A percentile compares a stretch with the other conserved stretches of the same genome.
phyloP scores from a whole-genome alignment of 2,888 invertebrate species.

The Dryocosmus kuriphilus region DNA sequence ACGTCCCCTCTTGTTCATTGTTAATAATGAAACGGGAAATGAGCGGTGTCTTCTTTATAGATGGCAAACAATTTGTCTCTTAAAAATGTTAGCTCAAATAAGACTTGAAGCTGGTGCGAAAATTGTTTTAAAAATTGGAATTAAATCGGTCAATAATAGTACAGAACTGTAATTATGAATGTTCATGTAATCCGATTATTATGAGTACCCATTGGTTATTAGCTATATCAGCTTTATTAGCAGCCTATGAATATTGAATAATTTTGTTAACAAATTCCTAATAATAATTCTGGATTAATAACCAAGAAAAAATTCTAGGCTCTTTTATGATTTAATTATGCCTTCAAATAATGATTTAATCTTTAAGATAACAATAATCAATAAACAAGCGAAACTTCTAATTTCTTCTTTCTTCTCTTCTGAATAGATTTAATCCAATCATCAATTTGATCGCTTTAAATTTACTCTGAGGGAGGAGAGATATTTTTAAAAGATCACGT shows the following conservation, averaged over 20 bases:
- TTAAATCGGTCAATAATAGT: background rate
- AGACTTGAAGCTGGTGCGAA: background rate
- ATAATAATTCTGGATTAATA: background rate
- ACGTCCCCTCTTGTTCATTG: background rate
- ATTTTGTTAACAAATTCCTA: no score
- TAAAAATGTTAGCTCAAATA: background rate
- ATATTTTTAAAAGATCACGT: slow-evolving; percentile 24
- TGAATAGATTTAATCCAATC: background rate
- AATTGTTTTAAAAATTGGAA: background rate
- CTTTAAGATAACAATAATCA: background rate
- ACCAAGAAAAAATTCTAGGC: no score
- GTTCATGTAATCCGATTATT: background rate
- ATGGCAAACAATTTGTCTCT: background rate
- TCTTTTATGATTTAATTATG: background rate
- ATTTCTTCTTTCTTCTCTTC: no score
- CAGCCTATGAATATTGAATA: no score
- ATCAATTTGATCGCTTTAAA: background rate
- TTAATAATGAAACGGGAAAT: background rate
- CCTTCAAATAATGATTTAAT: no score
- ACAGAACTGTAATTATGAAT: background rate
- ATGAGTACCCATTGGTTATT: background rate
- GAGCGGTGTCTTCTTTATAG: background rate
- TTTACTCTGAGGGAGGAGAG: slow-evolving; percentile 13
- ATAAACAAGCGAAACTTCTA: no score
- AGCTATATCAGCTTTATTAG: background rate